Base-by-base conservation (phyloP, 2,797 vertebrate genomes). In the Jordanella pulchra region DNA sequence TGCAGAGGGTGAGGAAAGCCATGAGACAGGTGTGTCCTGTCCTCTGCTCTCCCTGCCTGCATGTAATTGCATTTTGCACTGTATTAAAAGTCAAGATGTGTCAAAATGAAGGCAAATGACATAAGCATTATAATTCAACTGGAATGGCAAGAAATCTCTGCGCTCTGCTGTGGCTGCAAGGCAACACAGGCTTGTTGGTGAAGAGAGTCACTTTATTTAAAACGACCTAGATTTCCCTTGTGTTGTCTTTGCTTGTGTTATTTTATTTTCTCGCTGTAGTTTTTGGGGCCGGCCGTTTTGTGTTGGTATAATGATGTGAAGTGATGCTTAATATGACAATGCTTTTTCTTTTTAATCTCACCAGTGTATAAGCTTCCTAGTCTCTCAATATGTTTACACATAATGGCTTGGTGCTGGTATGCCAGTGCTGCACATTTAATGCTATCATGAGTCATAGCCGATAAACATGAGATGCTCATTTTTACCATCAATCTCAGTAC, bases 21-120 rank as follows among this genome's bases (percentile, higher is more conserved):
- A 93, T 71, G 91, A 93, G 93, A 96, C 96, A 97, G 96, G 95
- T 99, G 96, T 97, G 96, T 97, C 94, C 91, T 92, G 89, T 90
- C 86, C 92, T 93, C 93, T 92, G 92, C 90, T 87, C 88, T 89
- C 91, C 90, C 86, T 89, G 91, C 87, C 80, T 97, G 97, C 97
- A 99, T 98, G 97, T 84, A 87, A 79, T 91, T 91, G 90, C 89
- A 84, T 88, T 90, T 79, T 74, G 75, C 84, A 82, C 79, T 83
- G 83, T 85, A 77, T 83, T 74, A 82, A 77, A 88, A 80, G 53
- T 73, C 60, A 78, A 83, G 67, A 81, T 87, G 75, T 90, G 76
- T 82, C 67, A 64, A 66, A 83, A 81, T 72, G 60, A 74, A 84
- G 82, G 78, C 73, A 75, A 82, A 83, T 71, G 73, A 58, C 64